Percentiles rank a stretch among this genome's conserved stretches.
These are phyloP conservation scores for Leptodirus hochenwartii DNA, from an alignment of 2,888 invertebrate species.

Conservation along the genomic window DNA sequence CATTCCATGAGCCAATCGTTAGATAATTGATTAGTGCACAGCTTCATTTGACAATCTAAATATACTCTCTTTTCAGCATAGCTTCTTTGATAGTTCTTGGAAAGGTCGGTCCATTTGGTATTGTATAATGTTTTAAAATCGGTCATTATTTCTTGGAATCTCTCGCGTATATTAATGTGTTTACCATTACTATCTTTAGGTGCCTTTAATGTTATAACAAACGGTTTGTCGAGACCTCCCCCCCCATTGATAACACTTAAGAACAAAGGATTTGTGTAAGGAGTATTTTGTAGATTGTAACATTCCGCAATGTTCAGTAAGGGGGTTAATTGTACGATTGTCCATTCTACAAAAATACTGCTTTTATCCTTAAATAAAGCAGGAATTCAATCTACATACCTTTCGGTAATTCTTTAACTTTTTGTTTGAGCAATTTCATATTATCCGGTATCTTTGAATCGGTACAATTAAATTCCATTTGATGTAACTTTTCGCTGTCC, in stretches of 20 bases:
- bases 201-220: conserved; percentile 17
- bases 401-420: conserved; percentile 22
- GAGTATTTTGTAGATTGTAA: conserved; percentile 15
- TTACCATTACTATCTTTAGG: conserved; percentile 14
- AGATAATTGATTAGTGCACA: no score
- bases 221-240: conserved; percentile 16
- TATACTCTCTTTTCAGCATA: no score
- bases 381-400: conserved; percentile 14
- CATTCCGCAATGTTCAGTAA: conserved; percentile 17
- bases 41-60: no score
- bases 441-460: conserved; percentile 12
- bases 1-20: no score
- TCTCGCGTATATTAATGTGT: conserved; percentile 15
- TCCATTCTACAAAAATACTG: conserved; percentile 34
- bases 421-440: conserved; percentile 16
- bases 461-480: conserved; percentile 17
- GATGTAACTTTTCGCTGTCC: conserved; percentile 16
- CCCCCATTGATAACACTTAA: conserved; percentile 23
- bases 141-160: conserved; percentile 8
- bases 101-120: no score
- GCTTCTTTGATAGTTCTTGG: no score
- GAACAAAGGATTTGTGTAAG: conserved; percentile 18
- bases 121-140: no score
- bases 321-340: conserved; percentile 37
- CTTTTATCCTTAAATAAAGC: not conserved